Percentiles rank a stretch among this genome's conserved stretches.
These are phyloP conservation scores for Burhinus oedicnemus DNA, from an alignment of 2,113 vertebrate genomes.

Conservation along the genomic window DNA sequence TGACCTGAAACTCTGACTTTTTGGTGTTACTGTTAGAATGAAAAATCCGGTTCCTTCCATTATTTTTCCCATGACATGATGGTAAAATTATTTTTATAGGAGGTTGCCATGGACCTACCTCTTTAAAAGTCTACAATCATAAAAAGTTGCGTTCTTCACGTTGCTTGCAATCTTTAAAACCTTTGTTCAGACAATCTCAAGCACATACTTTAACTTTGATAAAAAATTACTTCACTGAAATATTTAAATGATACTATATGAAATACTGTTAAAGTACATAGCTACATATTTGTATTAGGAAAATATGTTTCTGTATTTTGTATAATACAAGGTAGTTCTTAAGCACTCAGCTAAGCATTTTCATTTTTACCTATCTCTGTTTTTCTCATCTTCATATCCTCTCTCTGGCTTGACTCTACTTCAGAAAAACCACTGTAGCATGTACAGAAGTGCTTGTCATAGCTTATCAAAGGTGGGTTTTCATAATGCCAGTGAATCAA, in stretches of 20 bases:
- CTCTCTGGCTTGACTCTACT: neutral
- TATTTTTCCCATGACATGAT: neutral
- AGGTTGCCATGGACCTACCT: neutral
- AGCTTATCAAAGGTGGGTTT: neutral
- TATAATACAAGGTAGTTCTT: neutral
- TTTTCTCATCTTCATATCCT: neutral
- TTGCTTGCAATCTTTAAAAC: neutral
- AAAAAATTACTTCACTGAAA: neutral
- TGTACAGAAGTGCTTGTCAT: neutral
- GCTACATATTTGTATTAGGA: neutral
- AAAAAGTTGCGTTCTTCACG: neutral
- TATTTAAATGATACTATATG: neutral
- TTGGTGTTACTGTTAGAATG: neutral
- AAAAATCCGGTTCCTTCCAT: neutral
- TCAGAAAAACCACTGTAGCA: neutral
- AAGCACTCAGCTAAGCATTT: neutral
- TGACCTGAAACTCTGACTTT: neutral
- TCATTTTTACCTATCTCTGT: neutral
- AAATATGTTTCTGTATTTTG: neutral
- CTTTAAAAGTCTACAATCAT: neutral
- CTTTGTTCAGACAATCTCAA: neutral
- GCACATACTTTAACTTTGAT: neutral
- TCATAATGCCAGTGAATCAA: neutral
- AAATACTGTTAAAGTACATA: neutral
- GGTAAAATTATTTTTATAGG: neutral